A percentile compares a stretch with the other conserved stretches of the same genome.
phyloP scores from a whole-genome alignment of 2,888 invertebrate species.

The Volucella bombylans region DNA sequence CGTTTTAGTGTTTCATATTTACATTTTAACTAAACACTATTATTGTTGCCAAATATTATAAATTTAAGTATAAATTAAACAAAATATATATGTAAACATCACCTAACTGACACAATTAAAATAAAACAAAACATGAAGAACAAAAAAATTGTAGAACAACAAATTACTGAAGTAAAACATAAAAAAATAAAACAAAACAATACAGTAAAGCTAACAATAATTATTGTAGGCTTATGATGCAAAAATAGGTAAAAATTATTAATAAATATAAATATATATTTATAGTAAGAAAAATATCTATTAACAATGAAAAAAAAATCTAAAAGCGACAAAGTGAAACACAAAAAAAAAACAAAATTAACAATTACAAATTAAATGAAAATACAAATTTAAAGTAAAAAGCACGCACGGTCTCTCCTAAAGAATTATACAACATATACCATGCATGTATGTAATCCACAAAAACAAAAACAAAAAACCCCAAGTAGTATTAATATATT shows the following conservation, averaged over 20 bases:
- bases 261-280: slow-evolving; percentile 72
- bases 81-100: slow-evolving; percentile 52
- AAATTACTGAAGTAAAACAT: slow-evolving; percentile 66
- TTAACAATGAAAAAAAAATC: slow-evolving; percentile 49
- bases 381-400: slow-evolving; percentile 28
- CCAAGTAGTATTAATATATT: slow-evolving; percentile 68
- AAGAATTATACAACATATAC: slow-evolving; percentile 69
- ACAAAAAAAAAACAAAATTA: slow-evolving; percentile 48
- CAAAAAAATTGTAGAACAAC: slow-evolving; percentile 57
- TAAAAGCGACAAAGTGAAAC: slow-evolving; percentile 45
- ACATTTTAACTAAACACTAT: slow-evolving; percentile 69
- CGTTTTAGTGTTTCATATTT: slow-evolving; percentile 59
- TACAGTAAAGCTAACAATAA: slow-evolving; percentile 73
- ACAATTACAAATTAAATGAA: too few species aligned
- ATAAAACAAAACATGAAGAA: slow-evolving; percentile 46
- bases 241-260: slow-evolving; percentile 62
- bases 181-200: slow-evolving; percentile 33
- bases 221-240: slow-evolving; percentile 67
- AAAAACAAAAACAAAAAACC: slow-evolving; percentile 4
- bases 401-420: slow-evolving; percentile 75
- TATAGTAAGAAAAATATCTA: slow-evolving; percentile 57
- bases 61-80: slow-evolving; percentile 70
- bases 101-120: slow-evolving; percentile 58
- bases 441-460: slow-evolving; percentile 73
- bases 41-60: slow-evolving; percentile 74